A percentile compares a stretch with the other conserved stretches of the same genome.
Evolutionary conservation across 2,888 invertebrate genomes (phyloP).

Genomic region (Lymantria monacha): DNA sequence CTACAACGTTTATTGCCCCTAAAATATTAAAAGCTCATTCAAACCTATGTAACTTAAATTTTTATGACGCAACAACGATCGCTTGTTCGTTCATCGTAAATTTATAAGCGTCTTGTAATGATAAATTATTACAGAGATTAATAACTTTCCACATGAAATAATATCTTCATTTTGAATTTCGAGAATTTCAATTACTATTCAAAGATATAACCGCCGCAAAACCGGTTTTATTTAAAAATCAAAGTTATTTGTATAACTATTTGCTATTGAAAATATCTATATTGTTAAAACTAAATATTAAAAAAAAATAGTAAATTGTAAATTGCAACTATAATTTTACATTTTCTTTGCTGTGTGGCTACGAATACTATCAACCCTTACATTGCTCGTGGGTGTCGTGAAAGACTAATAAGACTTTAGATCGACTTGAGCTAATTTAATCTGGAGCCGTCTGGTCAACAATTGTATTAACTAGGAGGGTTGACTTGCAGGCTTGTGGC

Average conservation of each 20-base stretch:
- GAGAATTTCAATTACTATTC: background rate
- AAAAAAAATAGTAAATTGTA: too few relatives aligned
- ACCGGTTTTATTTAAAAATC: background rate
- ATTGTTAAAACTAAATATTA: too few relatives aligned
- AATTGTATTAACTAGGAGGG: too few relatives aligned
- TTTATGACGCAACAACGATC: slow-evolving; percentile 17
- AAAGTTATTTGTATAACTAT: background rate
- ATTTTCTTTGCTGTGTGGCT: too few relatives aligned
- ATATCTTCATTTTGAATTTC: background rate
- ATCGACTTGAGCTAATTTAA: too few relatives aligned
- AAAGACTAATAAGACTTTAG: too few relatives aligned
- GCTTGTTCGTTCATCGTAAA: slow-evolving; percentile 6
- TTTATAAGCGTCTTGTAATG: slow-evolving; percentile 8
- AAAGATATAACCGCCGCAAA: background rate
- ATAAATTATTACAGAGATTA: slow-evolving; percentile 22
- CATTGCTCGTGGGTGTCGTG: too few relatives aligned
- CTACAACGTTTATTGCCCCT: slow-evolving; percentile 22
- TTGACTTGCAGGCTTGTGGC: too few relatives aligned
- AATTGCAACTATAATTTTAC: too few relatives aligned
- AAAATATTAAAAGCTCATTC: slow-evolving; percentile 25
- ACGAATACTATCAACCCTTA: too few relatives aligned
- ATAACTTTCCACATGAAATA: slow-evolving; percentile 22
- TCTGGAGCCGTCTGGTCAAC: too few relatives aligned
- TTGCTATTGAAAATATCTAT: too few relatives aligned
- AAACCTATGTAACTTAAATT: slow-evolving; percentile 14